phyloP scores from a whole-genome alignment of 2,797 vertebrate genomes.

The Phrynocephalus guinanensis region DNA sequence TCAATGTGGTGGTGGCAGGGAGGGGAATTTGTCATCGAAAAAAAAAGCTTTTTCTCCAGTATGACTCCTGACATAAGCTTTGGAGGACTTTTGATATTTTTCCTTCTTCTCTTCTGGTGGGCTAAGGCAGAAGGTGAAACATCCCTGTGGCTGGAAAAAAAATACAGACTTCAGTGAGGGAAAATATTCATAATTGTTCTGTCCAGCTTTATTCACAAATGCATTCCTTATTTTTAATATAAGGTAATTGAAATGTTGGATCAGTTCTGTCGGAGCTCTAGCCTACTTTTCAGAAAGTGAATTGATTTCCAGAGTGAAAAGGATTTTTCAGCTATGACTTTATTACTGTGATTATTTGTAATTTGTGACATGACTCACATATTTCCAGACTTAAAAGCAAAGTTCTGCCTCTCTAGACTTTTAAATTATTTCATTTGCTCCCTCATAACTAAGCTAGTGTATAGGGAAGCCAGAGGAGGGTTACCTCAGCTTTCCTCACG shows the following conservation, averaged over 20 bases:
- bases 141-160: background rate
- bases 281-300: background rate
- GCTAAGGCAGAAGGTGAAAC: background rate
- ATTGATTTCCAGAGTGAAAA: background rate
- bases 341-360: background rate
- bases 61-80: slow-evolving; percentile 42
- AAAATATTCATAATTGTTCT: background rate
- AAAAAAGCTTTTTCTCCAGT: slow-evolving; percentile 42
- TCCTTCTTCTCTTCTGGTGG: too few species aligned
- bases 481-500: background rate
- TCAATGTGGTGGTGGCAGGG: too few species aligned
- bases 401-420: background rate
- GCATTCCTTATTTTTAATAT: background rate
- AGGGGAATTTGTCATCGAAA: slow-evolving; percentile 10
- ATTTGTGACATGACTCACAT: background rate
- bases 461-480: background rate
- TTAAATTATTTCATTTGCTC: background rate
- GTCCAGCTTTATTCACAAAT: background rate
- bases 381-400: background rate
- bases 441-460: background rate
- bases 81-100: slow-evolving; percentile 51
- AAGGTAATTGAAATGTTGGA: background rate
- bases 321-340: background rate
- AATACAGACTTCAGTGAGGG: background rate
- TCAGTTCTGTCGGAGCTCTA: background rate